A percentile compares a stretch with the other conserved stretches of the same genome.
Conservation (phyloP, 2,888 invertebrate genomes). For the Polylopha cassiicola region DNA sequence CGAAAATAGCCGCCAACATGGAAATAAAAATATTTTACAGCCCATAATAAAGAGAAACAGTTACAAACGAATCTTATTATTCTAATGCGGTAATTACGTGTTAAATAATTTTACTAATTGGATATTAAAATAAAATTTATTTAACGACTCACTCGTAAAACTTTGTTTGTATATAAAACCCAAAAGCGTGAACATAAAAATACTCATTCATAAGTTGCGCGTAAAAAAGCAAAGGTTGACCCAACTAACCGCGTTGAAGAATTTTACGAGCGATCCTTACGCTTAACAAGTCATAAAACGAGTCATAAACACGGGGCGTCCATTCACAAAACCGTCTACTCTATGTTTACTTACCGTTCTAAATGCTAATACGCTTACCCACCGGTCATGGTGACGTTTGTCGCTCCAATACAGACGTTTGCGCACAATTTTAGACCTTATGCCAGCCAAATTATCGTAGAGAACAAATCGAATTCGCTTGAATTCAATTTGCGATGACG, state of each 20-base stretch:
- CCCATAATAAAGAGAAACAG: neutral
- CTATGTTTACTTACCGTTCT: slow-evolving; percentile 70
- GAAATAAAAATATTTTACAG: too few species aligned
- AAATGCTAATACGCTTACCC: slow-evolving; percentile 68
- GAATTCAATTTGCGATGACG: slow-evolving; percentile 41
- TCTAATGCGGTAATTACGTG: neutral
- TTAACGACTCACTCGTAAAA: slow-evolving; percentile 7
- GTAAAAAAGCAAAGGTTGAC: slow-evolving; percentile 36
- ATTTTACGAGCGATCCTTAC: slow-evolving; percentile 71
- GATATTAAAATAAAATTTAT: slow-evolving; percentile 6
- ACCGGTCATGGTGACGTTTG: slow-evolving; percentile 48
- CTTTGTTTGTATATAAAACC: slow-evolving; percentile 14
- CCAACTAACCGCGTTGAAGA: slow-evolving; percentile 54
- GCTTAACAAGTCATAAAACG: slow-evolving; percentile 73
- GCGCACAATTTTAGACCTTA: slow-evolving; percentile 39
- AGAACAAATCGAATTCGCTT: slow-evolving; percentile 28
- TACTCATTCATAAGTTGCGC: slow-evolving; percentile 13
- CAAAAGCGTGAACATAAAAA: slow-evolving; percentile 10
- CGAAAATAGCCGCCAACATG: too few species aligned
- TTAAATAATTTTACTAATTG: slow-evolving; percentile 15
- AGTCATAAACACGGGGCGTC: slow-evolving; percentile 66
- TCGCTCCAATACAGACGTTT: slow-evolving; percentile 36
- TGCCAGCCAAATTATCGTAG: slow-evolving; percentile 18
- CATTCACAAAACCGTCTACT: slow-evolving; percentile 66
- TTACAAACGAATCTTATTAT: neutral